Evolutionary conservation across 2,113 vertebrate species (phyloP).

Genomic region (Epinephelus moara): DNA sequence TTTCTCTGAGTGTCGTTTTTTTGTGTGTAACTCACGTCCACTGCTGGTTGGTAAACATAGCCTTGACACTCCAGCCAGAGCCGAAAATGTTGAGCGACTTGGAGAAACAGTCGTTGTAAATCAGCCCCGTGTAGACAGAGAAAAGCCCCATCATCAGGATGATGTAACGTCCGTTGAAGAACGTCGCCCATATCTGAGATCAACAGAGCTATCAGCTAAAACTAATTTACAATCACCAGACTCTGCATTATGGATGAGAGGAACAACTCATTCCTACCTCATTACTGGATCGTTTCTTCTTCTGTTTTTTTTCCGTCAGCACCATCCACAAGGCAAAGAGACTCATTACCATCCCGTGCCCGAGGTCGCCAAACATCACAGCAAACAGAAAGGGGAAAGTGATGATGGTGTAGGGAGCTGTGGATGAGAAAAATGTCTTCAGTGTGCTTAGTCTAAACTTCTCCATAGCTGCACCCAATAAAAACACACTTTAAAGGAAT

Average conservation of each 20-base stretch:
- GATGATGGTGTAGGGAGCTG: constrained; percentile 96
- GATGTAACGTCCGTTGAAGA: constrained; percentile 94
- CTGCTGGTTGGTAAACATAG: constrained; percentile 92
- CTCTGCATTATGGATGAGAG: constrained; percentile 9
- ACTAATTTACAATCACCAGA: not conserved
- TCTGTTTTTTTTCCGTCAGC: constrained; percentile 88
- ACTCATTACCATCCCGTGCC: constrained; percentile 92
- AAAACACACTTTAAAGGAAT: not conserved
- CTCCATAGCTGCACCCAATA: not conserved
- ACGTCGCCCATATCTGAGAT: constrained; percentile 93
- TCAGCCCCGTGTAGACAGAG: constrained; percentile 97
- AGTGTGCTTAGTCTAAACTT: not conserved
- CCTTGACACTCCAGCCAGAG: constrained; percentile 92
- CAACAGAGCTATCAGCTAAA: constrained; percentile 19
- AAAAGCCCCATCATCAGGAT: constrained; percentile 97
- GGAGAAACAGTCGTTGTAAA: constrained; percentile 99
- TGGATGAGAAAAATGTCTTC: not conserved
- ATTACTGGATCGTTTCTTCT: constrained; percentile 87
- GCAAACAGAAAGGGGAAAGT: constrained; percentile 99
- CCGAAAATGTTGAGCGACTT: constrained; percentile 97
- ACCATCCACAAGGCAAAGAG: constrained; percentile 96
- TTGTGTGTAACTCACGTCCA: constrained; percentile 90
- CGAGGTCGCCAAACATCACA: constrained; percentile 98
- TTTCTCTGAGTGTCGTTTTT: not conserved
- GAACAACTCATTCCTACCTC: constrained; percentile 85